Conservation (phyloP, 2,113 vertebrate genomes). For the Bubo blakistoni region DNA sequence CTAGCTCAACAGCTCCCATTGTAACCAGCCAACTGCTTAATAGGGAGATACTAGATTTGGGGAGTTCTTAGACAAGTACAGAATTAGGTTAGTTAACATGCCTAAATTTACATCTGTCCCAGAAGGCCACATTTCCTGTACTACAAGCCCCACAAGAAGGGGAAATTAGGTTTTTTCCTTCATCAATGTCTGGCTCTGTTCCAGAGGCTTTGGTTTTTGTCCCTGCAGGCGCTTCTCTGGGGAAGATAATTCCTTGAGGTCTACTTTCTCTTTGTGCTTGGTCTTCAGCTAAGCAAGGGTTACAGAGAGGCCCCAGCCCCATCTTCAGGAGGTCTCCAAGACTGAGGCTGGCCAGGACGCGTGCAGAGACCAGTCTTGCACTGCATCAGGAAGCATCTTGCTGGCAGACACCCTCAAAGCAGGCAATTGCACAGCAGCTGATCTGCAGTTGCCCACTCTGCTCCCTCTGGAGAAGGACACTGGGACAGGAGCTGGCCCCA, state of each 20-base stretch:
- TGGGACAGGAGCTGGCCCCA: neutral
- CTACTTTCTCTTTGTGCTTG: neutral
- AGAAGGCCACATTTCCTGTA: neutral
- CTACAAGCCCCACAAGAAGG: neutral
- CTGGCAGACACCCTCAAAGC: neutral
- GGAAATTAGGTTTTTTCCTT: neutral
- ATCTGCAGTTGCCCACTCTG: neutral
- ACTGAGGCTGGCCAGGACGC: neutral
- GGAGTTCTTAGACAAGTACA: neutral
- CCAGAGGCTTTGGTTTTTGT: neutral
- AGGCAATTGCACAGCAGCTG: neutral
- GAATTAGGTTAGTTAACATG: neutral
- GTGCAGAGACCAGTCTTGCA: neutral
- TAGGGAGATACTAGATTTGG: neutral
- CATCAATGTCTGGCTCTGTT: neutral
- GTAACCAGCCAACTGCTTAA: neutral
- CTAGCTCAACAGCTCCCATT: neutral
- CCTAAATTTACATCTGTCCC: neutral
- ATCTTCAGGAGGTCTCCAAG: neutral
- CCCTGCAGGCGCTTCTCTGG: neutral
- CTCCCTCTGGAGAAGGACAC: neutral
- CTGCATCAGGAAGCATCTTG: neutral
- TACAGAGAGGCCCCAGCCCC: neutral
- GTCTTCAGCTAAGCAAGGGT: neutral
- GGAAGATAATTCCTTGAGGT: neutral